These are phyloP conservation scores for Acanthococcus lagerstroemiae DNA, from an alignment of 2,888 invertebrate species.

Conservation along the genomic window DNA sequence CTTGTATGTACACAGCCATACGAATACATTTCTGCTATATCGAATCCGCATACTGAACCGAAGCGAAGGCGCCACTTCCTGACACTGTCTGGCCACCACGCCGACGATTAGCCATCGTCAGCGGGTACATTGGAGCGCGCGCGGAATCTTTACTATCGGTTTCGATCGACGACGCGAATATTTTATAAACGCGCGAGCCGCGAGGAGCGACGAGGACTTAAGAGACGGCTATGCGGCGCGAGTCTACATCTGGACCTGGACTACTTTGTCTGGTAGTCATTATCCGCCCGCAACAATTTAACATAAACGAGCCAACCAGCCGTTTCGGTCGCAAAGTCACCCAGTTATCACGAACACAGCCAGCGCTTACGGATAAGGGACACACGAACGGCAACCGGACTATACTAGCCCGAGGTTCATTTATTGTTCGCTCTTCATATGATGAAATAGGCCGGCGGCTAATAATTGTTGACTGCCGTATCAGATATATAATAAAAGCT, in stretches of 20 bases:
- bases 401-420: conserved; percentile 22
- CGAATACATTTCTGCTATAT: no score
- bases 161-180: neutral
- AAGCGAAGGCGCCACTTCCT: no score
- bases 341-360: neutral
- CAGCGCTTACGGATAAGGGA: conserved; percentile 3
- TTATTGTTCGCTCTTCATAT: conserved; percentile 30
- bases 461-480: conserved; percentile 28
- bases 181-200: neutral
- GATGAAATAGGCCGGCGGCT: conserved; percentile 25
- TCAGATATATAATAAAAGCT: conserved; percentile 30
- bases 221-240: neutral
- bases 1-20: no score
- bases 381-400: conserved; percentile 4
- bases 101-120: no score
- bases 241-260: neutral
- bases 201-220: no score
- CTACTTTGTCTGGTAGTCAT: neutral
- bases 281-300: conserved; percentile 5
- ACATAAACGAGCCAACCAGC: neutral
- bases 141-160: no score
- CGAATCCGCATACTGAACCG: no score
- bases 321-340: neutral
- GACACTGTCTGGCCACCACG: no score
- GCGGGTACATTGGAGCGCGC: no score